phyloP scores from a whole-genome alignment of 2,797 vertebrate genomes.

The Microchirus variegatus region DNA sequence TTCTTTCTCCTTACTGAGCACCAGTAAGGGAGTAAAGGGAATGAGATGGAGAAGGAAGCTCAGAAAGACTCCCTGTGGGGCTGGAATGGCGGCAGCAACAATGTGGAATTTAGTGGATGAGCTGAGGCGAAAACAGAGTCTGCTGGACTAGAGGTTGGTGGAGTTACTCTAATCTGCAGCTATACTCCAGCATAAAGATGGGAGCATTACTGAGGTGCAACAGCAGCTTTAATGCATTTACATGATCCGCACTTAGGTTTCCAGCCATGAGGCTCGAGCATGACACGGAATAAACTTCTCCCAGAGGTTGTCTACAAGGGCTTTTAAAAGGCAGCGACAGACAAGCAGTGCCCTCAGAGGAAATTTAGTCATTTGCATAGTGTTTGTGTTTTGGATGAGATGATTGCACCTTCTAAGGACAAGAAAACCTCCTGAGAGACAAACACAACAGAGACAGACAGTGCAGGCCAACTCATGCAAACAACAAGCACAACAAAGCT shows the following conservation, averaged over 20 bases:
- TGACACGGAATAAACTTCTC: conserved; percentile 77
- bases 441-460: conserved; percentile 7
- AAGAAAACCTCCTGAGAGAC: conserved; percentile 6
- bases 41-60: conserved; percentile 68
- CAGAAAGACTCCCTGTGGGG: conserved; percentile 74
- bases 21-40: conserved; percentile 58
- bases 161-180: conserved; percentile 90
- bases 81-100: conserved; percentile 60
- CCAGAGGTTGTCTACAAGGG: conserved; percentile 67
- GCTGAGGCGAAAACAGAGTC: conserved; percentile 60
- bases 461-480: not conserved
- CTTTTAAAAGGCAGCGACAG: conserved; percentile 44
- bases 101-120: conserved; percentile 75
- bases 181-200: conserved; percentile 92
- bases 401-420: conserved; percentile 2
- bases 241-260: conserved; percentile 84
- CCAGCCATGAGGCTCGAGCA: conserved; percentile 70
- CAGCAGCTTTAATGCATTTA: conserved; percentile 73
- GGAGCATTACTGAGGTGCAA: conserved; percentile 85
- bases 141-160: conserved; percentile 59
- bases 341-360: conserved; percentile 15
- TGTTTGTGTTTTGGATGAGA: conserved; percentile 29
- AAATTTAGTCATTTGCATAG: conserved; percentile 28
- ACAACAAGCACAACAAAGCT: not conserved
- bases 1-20: conserved; percentile 53